Conservation (phyloP, 1,140 invertebrate species). For the Drosophila lacteicornis region DNA sequence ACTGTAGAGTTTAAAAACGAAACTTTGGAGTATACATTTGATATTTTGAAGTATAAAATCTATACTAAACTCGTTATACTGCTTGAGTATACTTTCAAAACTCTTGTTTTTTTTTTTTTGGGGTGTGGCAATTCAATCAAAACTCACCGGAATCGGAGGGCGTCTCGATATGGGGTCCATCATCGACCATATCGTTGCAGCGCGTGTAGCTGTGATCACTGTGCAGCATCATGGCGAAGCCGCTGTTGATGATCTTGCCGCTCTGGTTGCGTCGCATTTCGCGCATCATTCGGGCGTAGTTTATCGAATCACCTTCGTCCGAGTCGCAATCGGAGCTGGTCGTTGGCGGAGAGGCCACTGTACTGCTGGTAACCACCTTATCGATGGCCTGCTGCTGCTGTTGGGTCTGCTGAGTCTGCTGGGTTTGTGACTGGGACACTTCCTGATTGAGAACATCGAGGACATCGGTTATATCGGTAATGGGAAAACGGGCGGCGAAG, state of each 20-base stretch:
- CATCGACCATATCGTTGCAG: constrained; percentile 86
- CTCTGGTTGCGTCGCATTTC: background rate
- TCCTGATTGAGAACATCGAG: constrained; percentile 63
- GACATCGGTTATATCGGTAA: constrained; percentile 50
- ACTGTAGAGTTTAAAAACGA: too few species aligned
- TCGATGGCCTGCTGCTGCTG: constrained; percentile 8
- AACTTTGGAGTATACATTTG: too few species aligned
- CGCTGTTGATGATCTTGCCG: background rate
- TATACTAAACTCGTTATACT: too few species aligned
- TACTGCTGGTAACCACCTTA: constrained; percentile 10
- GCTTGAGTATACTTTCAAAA: too few species aligned
- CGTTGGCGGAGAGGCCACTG: constrained; percentile 46
- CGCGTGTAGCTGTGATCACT: constrained; percentile 91
- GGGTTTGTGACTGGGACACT: background rate
- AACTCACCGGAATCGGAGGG: constrained; percentile 94
- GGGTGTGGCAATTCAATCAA: background rate
- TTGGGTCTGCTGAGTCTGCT: background rate
- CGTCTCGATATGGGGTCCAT: constrained; percentile 88
- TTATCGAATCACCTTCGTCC: constrained; percentile 57
- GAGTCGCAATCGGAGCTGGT: constrained; percentile 73
- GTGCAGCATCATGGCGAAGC: constrained; percentile 29
- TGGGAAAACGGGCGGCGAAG: constrained; percentile 19
- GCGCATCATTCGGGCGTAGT: background rate
- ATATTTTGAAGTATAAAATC: too few species aligned
- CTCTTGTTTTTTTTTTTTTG: too few species aligned